Conservation (phyloP, 2,888 invertebrate species). For the Exocentrus adspersus region DNA sequence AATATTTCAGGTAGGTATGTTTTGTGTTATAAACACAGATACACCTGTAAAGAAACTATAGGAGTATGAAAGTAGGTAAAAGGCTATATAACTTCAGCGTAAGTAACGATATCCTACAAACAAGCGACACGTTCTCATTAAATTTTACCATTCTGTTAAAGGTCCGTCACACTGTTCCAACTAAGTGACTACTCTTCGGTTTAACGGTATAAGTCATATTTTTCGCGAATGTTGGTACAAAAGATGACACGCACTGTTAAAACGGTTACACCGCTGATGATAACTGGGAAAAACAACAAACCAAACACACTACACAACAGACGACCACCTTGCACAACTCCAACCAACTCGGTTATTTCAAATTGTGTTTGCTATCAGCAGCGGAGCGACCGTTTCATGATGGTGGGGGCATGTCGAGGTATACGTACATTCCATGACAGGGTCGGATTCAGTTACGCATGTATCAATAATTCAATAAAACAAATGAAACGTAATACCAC, state of each 20-base stretch:
- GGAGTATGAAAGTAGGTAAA: slow-evolving; percentile 27
- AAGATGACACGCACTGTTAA: slow-evolving; percentile 18
- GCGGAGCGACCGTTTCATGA: slow-evolving; percentile 17
- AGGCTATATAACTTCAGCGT: slow-evolving; percentile 27
- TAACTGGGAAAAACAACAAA: slow-evolving; percentile 24
- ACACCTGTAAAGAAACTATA: too few relatives aligned
- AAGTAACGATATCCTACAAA: slow-evolving; percentile 18
- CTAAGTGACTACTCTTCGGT: neutral
- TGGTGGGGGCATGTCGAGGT: slow-evolving; percentile 19
- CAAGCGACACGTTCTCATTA: slow-evolving; percentile 27
- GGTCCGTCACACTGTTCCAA: slow-evolving; percentile 8
- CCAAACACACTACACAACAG: slow-evolving; percentile 26
- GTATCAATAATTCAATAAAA: too few relatives aligned
- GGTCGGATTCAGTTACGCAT: slow-evolving; percentile 10
- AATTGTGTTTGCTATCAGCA: slow-evolving; percentile 42
- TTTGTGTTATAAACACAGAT: too few relatives aligned
- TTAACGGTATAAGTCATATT: slow-evolving; percentile 1
- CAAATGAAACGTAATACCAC: too few relatives aligned
- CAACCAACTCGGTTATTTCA: slow-evolving; percentile 41
- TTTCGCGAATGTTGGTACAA: slow-evolving; percentile 20
- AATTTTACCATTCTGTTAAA: slow-evolving; percentile 18
- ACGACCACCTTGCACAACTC: slow-evolving; percentile 41
- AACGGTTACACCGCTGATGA: slow-evolving; percentile 18
- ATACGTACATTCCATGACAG: slow-evolving; percentile 3
- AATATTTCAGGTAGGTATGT: too few relatives aligned